A percentile compares a stretch with the other conserved stretches of the same genome.
phyloP scores from a whole-genome alignment of 2,113 vertebrate genomes.

The Delphinus delphis region DNA sequence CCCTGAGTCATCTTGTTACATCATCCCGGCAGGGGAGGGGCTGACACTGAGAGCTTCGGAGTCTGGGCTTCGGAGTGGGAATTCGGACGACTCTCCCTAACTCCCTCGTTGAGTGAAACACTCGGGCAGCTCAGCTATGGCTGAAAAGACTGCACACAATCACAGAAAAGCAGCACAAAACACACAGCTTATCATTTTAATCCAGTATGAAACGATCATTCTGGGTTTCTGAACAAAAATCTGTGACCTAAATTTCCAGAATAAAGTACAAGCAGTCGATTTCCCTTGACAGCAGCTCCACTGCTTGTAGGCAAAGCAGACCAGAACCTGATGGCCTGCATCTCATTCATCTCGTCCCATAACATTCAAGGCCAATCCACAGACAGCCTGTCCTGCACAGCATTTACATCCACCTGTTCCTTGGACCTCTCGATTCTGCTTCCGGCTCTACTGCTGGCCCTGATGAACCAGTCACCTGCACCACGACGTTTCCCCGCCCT shows the following conservation, averaged over 20 bases:
- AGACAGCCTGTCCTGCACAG: neutral
- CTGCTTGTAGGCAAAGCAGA: neutral
- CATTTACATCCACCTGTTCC: neutral
- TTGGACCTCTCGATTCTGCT: neutral
- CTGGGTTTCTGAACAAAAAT: neutral
- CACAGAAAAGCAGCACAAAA: conserved; percentile 13
- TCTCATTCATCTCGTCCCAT: neutral
- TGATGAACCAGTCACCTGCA: neutral
- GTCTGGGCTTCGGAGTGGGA: neutral
- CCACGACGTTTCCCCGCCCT: neutral
- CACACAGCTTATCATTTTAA: neutral
- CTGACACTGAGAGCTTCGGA: neutral
- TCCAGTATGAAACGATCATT: neutral
- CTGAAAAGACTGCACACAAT: neutral
- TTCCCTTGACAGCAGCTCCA: neutral
- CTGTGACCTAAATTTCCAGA: neutral
- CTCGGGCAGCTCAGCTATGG: neutral
- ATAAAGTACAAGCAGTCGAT: neutral
- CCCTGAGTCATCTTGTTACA: conserved; percentile 10
- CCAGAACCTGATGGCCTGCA: neutral
- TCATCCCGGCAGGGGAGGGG: neutral
- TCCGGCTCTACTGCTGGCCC: neutral
- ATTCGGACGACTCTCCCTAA: neutral
- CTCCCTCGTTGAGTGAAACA: neutral
- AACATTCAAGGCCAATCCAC: neutral